These are phyloP conservation scores for Philopedon plagiatum DNA, from an alignment of 2,888 invertebrate species.

Conservation along the genomic window DNA sequence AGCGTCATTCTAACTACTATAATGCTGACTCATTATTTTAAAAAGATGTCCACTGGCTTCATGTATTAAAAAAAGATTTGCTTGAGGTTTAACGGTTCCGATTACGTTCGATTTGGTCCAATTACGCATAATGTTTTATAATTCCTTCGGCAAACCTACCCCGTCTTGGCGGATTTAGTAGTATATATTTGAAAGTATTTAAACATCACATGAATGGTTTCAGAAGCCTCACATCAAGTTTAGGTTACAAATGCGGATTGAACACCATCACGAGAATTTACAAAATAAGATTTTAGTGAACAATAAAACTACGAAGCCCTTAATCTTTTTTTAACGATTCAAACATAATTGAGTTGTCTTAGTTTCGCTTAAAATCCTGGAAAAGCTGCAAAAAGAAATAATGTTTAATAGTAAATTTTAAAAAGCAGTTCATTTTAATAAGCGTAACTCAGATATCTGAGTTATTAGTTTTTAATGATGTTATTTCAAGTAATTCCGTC, in stretches of 20 bases:
- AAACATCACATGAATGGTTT: conserved; percentile 60
- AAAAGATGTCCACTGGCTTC: conserved; percentile 13
- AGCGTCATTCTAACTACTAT: no score
- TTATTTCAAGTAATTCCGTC: no score
- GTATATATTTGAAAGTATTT: conserved; percentile 22
- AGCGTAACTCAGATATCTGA: no score
- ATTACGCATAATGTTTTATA: neutral
- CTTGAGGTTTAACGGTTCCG: neutral
- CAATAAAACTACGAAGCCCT: conserved; percentile 33
- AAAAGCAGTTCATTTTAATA: no score
- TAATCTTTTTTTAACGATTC: conserved; percentile 35
- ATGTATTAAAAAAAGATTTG: neutral
- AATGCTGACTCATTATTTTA: no score
- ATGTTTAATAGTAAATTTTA: neutral
- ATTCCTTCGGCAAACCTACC: conserved; percentile 16
- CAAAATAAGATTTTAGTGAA: conserved; percentile 40
- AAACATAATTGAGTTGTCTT: conserved; percentile 13
- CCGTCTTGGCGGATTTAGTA: conserved; percentile 23
- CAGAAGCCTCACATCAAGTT: conserved; percentile 65
- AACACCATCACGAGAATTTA: conserved; percentile 23
- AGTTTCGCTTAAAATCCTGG: conserved; percentile 2
- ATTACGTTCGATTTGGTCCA: conserved; percentile 14
- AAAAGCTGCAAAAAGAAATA: neutral
- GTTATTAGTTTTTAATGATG: no score
- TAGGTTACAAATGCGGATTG: conserved; percentile 62